Evolutionary conservation across 2,888 invertebrate genomes (phyloP), one percentile per base, ranked within the genome.

Genomic region (Crocallis elinguaria): DNA sequence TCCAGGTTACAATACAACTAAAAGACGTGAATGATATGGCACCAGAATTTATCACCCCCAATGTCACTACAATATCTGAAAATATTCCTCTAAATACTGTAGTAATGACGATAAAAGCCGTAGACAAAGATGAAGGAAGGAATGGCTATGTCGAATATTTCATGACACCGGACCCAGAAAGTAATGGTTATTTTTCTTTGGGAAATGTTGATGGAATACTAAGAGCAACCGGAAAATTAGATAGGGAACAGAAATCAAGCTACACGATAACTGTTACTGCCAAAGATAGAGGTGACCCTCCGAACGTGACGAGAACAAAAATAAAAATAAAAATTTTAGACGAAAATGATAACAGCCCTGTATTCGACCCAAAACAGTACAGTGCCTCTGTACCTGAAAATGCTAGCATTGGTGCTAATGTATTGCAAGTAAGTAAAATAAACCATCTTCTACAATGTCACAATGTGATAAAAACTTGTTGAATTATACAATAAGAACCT

Each of bases 11-110:
- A 42, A 95, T 98, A 63, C 94, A 95, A 58, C 92, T 98, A 45
- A 95, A 96, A 77, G 98, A 98, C 84, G 96, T 97, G 59, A 98
- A 98, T 88, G 98, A 98, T 82, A 95, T 97, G 93, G 94, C 96
- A 27, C 98, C 98, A 3, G 94, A 95, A 75, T 97, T 98, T 84
- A 93, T 95, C 60, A 95, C 96, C 3, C 93, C 95, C 14, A 96
- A 96, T 75, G 94, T 94, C 74, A 96, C 97, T 23, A 88, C 95
- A 27, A 94, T 98, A 11, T 92, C 94, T 55, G 98, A 98, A 90
- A 98, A 98, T 84, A 95, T 96, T 56, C 95, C 97, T 8, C 82
- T 95, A 32, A 97, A 97, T 77, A 96, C 97, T 1, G 95, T 98
- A 30, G 95, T 98, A 17, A 96, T 97, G 94, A 96, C 96, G 7